Base-by-base conservation (phyloP, 2,888 invertebrate genomes). In the Antitype chi region DNA sequence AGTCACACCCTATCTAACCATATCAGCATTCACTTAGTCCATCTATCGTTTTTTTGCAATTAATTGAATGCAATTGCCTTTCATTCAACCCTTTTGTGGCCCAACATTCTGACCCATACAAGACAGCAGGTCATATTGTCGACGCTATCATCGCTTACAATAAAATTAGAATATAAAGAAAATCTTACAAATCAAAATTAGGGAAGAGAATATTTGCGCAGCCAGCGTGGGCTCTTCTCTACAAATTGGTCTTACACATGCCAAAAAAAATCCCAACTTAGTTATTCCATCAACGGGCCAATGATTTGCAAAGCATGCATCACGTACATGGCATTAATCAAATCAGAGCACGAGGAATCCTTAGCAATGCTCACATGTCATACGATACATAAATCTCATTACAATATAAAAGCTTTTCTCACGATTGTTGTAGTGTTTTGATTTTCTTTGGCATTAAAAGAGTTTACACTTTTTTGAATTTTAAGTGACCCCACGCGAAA, bases 291-390 rank as follows among this genome's bases (percentile, higher is more conserved):
- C 28, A 74, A 73, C 38, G 25, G 49, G 49, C 74, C 53, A 74
- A 62, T 86, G 67, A 78, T 85, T 81, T 69, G 62, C 67, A 63
- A 64, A 62, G 71, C 74, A 72, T 70, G 71, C 78, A 75, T 59
- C 62, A 70, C 81, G 80, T 84, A 88, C 82, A 83, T 83, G 80
- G 71, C 73, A 82, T 87, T 95, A 94, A 95, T 95, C 91, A 91
- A 95, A 95, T 95, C 94, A 94, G 89, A 89, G 82, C 88, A 85
- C 84, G 84, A 79, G 88, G 95, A 95, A 95, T 92, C 95, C 95
- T 73, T 84, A 92, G 70, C 75, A 94, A 88, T 94, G 94, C 84
- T 85, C 87, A 89, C 91, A 90, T 89, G 90, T 88, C 87, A 82
- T 82, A 82, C 87, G 82, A 87, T 85, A 88, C 74, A 85, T 88